Evolutionary conservation across 2,797 vertebrate genomes (phyloP).

Genomic region (Jordanella pulchra): DNA sequence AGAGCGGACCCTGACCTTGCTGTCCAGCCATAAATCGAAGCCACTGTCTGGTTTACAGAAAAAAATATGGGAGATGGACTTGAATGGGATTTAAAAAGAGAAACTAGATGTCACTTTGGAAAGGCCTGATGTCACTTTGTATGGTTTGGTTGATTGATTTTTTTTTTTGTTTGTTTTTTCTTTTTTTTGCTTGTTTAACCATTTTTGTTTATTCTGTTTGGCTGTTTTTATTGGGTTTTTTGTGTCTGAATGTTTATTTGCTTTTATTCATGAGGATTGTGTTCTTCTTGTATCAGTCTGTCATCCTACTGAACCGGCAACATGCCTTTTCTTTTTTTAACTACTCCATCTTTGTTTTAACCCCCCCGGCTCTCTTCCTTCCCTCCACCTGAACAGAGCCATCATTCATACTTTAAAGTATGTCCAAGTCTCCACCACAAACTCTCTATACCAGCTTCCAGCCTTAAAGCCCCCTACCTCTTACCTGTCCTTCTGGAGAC

Average conservation of each 20-base stretch:
- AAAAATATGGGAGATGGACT: conserved; percentile 64
- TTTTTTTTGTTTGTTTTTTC: conserved; percentile 62
- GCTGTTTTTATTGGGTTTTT: conserved; percentile 64
- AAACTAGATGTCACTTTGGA: conserved; percentile 84
- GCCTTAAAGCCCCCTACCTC: conserved; percentile 82
- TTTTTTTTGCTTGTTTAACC: conserved; percentile 58
- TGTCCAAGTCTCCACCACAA: conserved; percentile 60
- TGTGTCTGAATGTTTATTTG: conserved; percentile 70
- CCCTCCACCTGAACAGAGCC: conserved; percentile 58
- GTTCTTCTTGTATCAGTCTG: conserved; percentile 65
- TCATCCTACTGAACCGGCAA: conserved; percentile 52
- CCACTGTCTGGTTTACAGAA: conserved; percentile 65
- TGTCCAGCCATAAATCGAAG: conserved; percentile 67
- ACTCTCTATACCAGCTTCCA: conserved; percentile 81
- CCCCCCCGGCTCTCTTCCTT: conserved; percentile 36
- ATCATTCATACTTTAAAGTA: conserved; percentile 65
- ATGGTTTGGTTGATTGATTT: conserved; percentile 75
- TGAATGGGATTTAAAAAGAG: conserved; percentile 65
- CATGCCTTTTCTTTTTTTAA: conserved; percentile 48
- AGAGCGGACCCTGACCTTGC: conserved; percentile 75
- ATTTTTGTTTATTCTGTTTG: conserved; percentile 47
- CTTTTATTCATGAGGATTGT: conserved; percentile 70
- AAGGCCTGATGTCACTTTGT: conserved; percentile 84
- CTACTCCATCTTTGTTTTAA: conserved; percentile 56
- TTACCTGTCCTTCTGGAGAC: conserved; percentile 60